Evolutionary conservation across 2,888 invertebrate species (phyloP).

Genomic region (Mythimna pallens): DNA sequence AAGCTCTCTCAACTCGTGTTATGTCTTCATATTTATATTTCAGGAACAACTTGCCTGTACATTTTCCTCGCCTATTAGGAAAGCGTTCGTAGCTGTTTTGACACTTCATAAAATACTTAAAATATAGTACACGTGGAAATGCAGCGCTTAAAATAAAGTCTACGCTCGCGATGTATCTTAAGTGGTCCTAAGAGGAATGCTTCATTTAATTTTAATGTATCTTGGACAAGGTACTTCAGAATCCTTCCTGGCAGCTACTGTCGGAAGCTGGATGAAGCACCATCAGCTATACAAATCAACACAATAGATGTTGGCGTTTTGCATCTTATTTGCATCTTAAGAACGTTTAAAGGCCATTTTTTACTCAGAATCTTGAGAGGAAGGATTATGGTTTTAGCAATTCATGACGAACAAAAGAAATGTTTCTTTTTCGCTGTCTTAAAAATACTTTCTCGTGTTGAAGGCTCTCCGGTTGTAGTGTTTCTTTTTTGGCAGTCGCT

Average conservation of each 20-base stretch:
- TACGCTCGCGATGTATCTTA: slow-evolving; percentile 14
- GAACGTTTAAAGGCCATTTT: slow-evolving; percentile 42
- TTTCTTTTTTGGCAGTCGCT: slow-evolving; percentile 32
- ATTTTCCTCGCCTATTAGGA: slow-evolving; percentile 1
- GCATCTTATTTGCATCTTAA: slow-evolving; percentile 55
- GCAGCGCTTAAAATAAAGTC: slow-evolving; percentile 17
- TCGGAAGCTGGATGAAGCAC: slow-evolving; percentile 31
- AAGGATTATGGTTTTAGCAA: slow-evolving; percentile 56
- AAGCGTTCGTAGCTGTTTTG: neutral
- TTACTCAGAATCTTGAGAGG: slow-evolving; percentile 25
- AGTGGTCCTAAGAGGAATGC: slow-evolving; percentile 26
- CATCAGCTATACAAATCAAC: slow-evolving; percentile 51
- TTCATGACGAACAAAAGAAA: slow-evolving; percentile 53
- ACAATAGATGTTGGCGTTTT: slow-evolving; percentile 50
- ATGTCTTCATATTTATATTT: slow-evolving; percentile 9
- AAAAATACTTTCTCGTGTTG: slow-evolving; percentile 20
- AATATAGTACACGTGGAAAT: slow-evolving; percentile 17
- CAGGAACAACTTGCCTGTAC: neutral
- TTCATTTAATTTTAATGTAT: slow-evolving; percentile 50
- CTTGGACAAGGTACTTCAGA: slow-evolving; percentile 27
- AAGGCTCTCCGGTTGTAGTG: slow-evolving; percentile 15
- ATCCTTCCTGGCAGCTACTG: slow-evolving; percentile 5
- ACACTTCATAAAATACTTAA: slow-evolving; percentile 15
- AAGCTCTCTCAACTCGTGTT: neutral
- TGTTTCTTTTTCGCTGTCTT: slow-evolving; percentile 33